Evolutionary conservation across 2,797 vertebrate genomes (phyloP), one percentile per base, ranked within the genome.

Genomic region (Melanotaenia trifasciata): DNA sequence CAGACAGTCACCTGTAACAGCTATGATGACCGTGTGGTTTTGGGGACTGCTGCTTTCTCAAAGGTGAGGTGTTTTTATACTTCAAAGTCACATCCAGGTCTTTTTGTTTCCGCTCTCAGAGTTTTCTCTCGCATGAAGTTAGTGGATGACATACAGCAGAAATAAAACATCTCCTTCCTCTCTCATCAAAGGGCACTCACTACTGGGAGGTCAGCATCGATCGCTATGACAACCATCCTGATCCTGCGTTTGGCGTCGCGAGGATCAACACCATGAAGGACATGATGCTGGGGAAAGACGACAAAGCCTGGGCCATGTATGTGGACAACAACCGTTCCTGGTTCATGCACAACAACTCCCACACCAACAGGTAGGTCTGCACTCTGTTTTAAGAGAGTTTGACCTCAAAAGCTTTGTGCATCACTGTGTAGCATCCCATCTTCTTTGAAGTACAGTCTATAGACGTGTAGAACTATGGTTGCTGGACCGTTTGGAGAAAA

Each of bases 341-440:
- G 98, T 99, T 99, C 95, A 99, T 99, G 97, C 97, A 99, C 95
- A 98, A 97, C 95, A 99, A 99, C 86, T 98, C 97, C 0, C 98
- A 99, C 95, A 98, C 97, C 73, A 98, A 98, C 96, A 97, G 98
- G 98, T 98, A 75, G 40, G 40, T 16, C 40, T 14, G 14, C 40
- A 16, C 40, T 5, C 14, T 43, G 35, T 36, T 36, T 36, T 10
- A 4, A 43, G 40, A 43, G 4, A 14, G 7, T 33, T 33, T 8
- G 32, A 33, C 32, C 32, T 33, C 32, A 33, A 33, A 33, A 11
- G 8, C 35, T 12, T 36, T 36, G 11, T 7, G 32, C 9, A 36
- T 36, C 35, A 36, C 9, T 36, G 35, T 36, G 35, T 36, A 9
- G 1, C 8, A 36, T 36, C 7, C 32, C 32, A 33, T 33, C 32